A percentile compares a stretch with the other conserved stretches of the same genome.
These are phyloP conservation scores for Nasua narica DNA, from an alignment of 2,797 vertebrate genomes.

Conservation along the genomic window DNA sequence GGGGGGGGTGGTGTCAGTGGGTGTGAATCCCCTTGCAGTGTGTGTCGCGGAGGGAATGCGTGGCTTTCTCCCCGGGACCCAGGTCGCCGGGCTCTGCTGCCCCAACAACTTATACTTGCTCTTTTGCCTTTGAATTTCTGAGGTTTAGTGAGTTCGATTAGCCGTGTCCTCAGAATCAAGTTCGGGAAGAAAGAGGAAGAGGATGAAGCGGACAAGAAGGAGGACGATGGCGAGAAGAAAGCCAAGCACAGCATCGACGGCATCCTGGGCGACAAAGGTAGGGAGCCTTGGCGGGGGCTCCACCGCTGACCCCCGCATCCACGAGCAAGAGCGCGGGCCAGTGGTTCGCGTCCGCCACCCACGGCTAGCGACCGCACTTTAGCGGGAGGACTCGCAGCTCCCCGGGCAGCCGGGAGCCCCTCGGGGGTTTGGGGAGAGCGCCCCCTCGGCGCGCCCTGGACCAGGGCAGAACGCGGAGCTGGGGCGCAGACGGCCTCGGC, in stretches of 20 bases:
- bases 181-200: conserved; percentile 99
- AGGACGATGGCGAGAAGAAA: conserved; percentile 98
- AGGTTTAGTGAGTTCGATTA: conserved; percentile 99
- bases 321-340: rapidly evolving
- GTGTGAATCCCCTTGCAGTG: rapidly evolving
- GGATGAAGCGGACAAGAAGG: conserved; percentile 97
- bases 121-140: conserved; percentile 86
- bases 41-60: rapidly evolving
- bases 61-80: background rate
- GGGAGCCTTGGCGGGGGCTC: background rate
- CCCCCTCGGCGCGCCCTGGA: background rate
- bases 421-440: background rate
- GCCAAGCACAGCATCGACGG: conserved; percentile 99
- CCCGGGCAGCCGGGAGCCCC: background rate
- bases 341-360: rapidly evolving
- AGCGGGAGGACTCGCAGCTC: background rate
- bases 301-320: rapidly evolving
- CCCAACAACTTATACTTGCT: conserved; percentile 83
- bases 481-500: rapidly evolving
- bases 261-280: conserved; percentile 99
- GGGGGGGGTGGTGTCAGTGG: background rate
- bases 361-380: rapidly evolving
- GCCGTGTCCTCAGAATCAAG: conserved; percentile 98
- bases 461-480: rapidly evolving
- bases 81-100: rapidly evolving